Conservation (phyloP, 2,113 vertebrate species). For the human (Homo sapiens) region DNA sequence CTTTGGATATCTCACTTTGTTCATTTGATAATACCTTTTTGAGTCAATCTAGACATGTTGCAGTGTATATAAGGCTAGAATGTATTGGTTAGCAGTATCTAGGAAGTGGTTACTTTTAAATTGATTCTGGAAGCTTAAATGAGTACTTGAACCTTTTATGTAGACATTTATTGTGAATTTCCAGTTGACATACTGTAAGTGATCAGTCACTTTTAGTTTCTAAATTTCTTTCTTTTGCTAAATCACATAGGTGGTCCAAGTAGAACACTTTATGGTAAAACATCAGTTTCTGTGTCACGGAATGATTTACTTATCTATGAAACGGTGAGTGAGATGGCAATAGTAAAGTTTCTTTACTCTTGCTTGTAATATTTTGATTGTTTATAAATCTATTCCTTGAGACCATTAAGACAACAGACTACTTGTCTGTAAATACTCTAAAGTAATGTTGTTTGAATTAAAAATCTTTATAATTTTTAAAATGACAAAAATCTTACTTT, state of each 20-base stretch:
- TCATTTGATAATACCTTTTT: background rate
- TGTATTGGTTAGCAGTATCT: background rate
- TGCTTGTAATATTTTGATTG: constrained; percentile 22
- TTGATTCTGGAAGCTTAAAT: constrained; percentile 15
- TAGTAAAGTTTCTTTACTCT: constrained; percentile 36
- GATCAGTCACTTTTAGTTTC: constrained; percentile 22
- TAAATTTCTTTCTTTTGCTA: constrained; percentile 45
- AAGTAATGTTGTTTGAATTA: constrained; percentile 5
- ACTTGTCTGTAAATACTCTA: background rate
- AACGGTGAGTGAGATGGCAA: background rate
- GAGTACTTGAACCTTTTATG: constrained; percentile 35
- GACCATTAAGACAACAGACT: background rate
- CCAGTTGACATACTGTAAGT: constrained; percentile 11
- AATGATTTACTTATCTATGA: constrained; percentile 34
- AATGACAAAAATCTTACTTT: background rate
- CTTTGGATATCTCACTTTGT: background rate
- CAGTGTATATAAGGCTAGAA: background rate
- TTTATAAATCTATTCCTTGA: constrained; percentile 18
- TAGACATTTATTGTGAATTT: constrained; percentile 42
- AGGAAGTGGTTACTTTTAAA: background rate
- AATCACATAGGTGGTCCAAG: background rate
- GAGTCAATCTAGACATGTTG: background rate
- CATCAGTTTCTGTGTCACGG: background rate
- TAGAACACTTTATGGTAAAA: constrained; percentile 16
- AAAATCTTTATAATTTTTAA: constrained; percentile 18